Conservation (phyloP, 2,797 vertebrate genomes). For the Lates japonicus region DNA sequence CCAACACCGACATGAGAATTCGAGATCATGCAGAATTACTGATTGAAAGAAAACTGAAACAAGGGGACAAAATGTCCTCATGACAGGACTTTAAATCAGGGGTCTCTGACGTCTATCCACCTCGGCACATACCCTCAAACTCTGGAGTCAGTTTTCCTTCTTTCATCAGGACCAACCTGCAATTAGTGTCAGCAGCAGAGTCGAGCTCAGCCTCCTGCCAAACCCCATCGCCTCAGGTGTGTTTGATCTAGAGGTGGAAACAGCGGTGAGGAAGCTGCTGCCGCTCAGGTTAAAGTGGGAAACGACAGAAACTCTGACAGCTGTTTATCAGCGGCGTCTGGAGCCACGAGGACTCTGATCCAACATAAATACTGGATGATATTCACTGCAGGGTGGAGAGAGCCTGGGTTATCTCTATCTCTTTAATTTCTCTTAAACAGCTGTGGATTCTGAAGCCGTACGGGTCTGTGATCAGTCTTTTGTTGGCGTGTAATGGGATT, state of each 20-base stretch:
- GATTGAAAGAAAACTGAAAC: not conserved
- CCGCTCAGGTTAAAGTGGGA: not conserved
- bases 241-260: conserved; percentile 7
- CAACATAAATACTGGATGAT: not conserved
- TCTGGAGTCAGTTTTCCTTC: not conserved
- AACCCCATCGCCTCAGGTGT: not conserved
- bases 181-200: not conserved
- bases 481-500: not conserved
- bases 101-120: not conserved
- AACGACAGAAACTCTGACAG: not conserved
- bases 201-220: not conserved
- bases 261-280: not conserved
- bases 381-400: not conserved
- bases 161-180: not conserved
- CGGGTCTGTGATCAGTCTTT: not conserved
- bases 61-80: not conserved
- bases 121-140: not conserved
- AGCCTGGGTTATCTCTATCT: not conserved
- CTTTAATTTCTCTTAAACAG: not conserved
- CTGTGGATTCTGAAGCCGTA: not conserved
- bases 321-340: not conserved
- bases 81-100: not conserved
- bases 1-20: too few relatives aligned
- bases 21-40: too few relatives aligned
- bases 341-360: not conserved